phyloP scores from a whole-genome alignment of 2,797 vertebrate genomes.

The Craterocephalus amniculus region DNA sequence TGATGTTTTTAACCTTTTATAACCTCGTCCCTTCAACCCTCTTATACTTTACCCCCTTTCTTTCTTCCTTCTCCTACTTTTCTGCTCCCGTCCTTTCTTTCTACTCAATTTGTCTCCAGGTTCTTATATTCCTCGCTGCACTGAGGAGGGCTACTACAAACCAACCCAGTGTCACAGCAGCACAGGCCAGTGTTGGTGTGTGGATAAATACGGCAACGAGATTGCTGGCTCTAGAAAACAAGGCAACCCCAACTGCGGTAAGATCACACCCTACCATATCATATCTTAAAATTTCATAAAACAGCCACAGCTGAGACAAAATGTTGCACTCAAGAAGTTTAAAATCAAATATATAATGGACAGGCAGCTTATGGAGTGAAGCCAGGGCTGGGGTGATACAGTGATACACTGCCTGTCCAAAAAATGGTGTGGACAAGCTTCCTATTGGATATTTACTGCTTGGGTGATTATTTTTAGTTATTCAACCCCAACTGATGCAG shows the following conservation, averaged over 20 bases:
- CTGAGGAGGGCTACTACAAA: slow-evolving; percentile 95
- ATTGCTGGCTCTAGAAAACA: slow-evolving; percentile 94
- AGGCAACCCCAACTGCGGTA: slow-evolving; percentile 93
- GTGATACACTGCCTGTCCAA: too few species aligned
- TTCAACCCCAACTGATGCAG: too few species aligned
- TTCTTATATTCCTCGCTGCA: slow-evolving; percentile 91
- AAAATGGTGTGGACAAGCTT: too few species aligned
- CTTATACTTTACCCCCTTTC: neutral
- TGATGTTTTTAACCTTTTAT: slow-evolving; percentile 14
- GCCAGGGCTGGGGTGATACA: too few species aligned
- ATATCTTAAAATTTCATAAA: neutral
- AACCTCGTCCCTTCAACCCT: neutral
- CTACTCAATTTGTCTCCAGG: slow-evolving; percentile 72
- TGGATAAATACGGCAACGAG: slow-evolving; percentile 97
- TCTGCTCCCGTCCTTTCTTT: neutral
- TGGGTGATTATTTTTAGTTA: too few species aligned
- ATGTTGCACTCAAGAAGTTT: neutral
- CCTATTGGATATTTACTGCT: too few species aligned
- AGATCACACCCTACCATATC: slow-evolving; percentile 32
- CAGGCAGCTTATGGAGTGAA: too few species aligned
- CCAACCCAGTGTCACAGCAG: slow-evolving; percentile 94
- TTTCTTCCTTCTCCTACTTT: neutral
- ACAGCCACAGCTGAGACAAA: neutral
- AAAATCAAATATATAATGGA: too few species aligned
- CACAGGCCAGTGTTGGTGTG: slow-evolving; percentile 97